Conservation (phyloP, 2,888 invertebrate species). For the Megamerina dolium region DNA sequence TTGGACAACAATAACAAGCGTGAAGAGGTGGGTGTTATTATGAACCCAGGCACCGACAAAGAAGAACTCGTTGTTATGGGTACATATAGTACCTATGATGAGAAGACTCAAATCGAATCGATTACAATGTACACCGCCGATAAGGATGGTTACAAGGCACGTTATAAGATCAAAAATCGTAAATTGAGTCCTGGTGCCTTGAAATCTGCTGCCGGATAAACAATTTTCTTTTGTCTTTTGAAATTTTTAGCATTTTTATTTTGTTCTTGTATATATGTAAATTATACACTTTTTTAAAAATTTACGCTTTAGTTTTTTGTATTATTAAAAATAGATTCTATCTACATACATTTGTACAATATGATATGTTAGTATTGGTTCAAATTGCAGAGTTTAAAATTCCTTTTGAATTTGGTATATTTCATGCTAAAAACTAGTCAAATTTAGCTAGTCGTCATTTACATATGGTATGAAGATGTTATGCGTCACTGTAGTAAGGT, state of each 20-base stretch:
- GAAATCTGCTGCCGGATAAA: slow-evolving; percentile 34
- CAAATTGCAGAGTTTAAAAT: too few species aligned
- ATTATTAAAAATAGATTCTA: too few species aligned
- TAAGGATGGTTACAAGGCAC: slow-evolving; percentile 45
- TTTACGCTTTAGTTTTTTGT: too few species aligned
- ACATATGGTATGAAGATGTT: too few species aligned
- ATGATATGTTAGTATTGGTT: too few species aligned
- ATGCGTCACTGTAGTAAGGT: too few species aligned
- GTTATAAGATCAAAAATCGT: slow-evolving; percentile 40
- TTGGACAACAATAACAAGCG: too few species aligned
- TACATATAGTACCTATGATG: slow-evolving; percentile 36
- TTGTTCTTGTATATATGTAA: slow-evolving; percentile 8
- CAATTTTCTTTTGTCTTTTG: slow-evolving; percentile 9
- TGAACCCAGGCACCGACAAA: slow-evolving; percentile 43
- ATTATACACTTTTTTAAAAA: slow-evolving; percentile 8
- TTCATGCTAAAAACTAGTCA: too few species aligned
- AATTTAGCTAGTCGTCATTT: too few species aligned
- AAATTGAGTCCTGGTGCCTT: slow-evolving; percentile 34
- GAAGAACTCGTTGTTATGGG: slow-evolving; percentile 47
- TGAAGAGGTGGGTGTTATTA: slow-evolving; percentile 43
- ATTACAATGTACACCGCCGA: slow-evolving; percentile 48
- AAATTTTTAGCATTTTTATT: too few species aligned
- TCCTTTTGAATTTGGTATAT: too few species aligned
- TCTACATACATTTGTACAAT: too few species aligned
- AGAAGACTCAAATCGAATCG: slow-evolving; percentile 39